These are phyloP conservation scores for Adela reaumurella DNA, from an alignment of 2,888 invertebrate species.

Conservation along the genomic window DNA sequence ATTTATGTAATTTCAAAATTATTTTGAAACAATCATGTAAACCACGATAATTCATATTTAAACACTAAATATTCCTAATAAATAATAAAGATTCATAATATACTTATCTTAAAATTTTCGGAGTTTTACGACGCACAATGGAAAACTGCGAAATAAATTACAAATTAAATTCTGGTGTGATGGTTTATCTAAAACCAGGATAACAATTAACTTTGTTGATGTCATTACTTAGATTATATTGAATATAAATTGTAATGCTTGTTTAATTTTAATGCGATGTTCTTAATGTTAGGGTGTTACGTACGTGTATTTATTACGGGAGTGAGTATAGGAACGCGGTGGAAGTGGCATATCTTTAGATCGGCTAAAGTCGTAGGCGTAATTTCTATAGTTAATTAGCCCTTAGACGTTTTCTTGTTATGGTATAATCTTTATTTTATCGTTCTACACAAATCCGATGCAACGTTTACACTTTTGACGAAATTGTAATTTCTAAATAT, in stretches of 20 bases:
- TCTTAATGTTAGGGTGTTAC: neutral
- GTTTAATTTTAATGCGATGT: neutral
- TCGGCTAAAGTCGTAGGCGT: neutral
- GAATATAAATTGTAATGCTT: neutral
- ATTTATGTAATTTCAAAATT: too few species aligned
- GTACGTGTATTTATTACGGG: neutral
- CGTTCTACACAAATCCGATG: too few species aligned
- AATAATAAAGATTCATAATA: too few species aligned
- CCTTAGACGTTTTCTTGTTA: neutral
- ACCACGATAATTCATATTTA: too few species aligned
- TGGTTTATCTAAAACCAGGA: neutral
- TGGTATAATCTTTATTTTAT: neutral
- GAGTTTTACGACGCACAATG: too few species aligned
- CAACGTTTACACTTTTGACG: too few species aligned
- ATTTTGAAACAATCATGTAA: too few species aligned
- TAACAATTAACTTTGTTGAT: neutral
- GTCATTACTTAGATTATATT: neutral
- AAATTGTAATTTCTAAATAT: too few species aligned
- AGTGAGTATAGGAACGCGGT: neutral
- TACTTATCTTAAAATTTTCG: too few species aligned
- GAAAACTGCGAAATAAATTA: too few species aligned
- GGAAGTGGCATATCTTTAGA: neutral
- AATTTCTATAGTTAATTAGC: neutral
- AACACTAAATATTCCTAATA: too few species aligned
- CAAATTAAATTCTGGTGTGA: too few species aligned